Evolutionary conservation across 1,140 invertebrate species (phyloP).

Genomic region (Ceratitis capitata): DNA sequence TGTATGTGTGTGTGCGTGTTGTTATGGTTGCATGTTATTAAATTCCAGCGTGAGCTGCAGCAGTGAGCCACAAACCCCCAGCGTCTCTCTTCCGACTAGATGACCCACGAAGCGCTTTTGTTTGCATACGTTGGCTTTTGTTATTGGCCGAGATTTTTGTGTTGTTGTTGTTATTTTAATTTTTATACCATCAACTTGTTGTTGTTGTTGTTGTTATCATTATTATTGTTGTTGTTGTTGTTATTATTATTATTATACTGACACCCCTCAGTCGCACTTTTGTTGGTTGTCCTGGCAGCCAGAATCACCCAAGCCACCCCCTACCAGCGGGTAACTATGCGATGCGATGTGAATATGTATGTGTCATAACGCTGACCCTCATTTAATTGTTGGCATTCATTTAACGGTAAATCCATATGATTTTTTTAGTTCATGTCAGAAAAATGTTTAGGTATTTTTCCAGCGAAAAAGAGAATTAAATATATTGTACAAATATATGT

Average conservation of each 20-base stretch:
- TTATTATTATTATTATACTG: background rate
- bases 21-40: conserved; percentile 15
- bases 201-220: background rate
- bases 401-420: background rate
- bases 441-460: background rate
- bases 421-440: background rate
- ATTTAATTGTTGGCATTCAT: conserved; percentile 36
- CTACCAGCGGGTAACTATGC: too few relatives aligned
- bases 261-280: background rate
- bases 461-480: too few relatives aligned
- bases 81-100: background rate
- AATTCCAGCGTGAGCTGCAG: background rate
- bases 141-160: background rate
- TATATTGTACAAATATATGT: background rate
- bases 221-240: background rate
- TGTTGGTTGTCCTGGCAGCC: background rate
- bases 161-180: background rate
- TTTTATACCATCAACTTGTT: too few relatives aligned
- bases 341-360: background rate
- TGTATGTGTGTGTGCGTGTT: background rate
- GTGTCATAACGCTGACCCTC: background rate
- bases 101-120: background rate
- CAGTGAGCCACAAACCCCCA: background rate
- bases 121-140: background rate
- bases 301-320: background rate